These are phyloP conservation scores for Nasonovia ribisnigri DNA, from an alignment of 2,888 invertebrate species.

Conservation along the genomic window DNA sequence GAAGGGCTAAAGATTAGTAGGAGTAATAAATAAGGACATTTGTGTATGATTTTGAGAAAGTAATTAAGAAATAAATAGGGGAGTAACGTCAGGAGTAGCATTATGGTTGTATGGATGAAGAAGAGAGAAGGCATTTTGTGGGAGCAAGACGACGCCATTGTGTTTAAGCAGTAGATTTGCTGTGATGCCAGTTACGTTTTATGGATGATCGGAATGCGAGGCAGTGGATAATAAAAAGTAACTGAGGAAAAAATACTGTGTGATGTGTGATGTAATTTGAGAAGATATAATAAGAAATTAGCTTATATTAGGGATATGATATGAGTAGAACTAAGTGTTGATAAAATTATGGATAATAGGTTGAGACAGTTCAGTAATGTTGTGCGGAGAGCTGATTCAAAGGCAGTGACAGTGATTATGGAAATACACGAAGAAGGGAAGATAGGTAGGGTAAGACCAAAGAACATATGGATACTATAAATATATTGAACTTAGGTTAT, in stretches of 20 bases:
- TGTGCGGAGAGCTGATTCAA: background rate
- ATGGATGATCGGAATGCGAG: background rate
- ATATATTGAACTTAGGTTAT: no score
- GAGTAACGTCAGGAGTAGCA: no score
- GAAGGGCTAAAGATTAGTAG: no score
- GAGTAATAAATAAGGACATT: no score
- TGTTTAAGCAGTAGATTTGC: background rate
- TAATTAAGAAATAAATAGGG: no score
- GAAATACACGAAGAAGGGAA: background rate
- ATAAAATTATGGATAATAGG: background rate
- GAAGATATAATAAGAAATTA: background rate
- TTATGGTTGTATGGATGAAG: no score
- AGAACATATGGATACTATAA: background rate
- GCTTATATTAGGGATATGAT: background rate
- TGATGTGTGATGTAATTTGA: accelerated
- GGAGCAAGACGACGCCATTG: no score
- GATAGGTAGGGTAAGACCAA: background rate
- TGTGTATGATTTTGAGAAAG: no score
- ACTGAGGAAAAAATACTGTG: background rate
- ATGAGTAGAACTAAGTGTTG: background rate
- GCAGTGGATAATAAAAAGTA: background rate
- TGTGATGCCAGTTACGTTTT: background rate
- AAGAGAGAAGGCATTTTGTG: no score
- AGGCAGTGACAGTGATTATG: background rate
- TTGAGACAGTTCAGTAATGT: background rate